These are phyloP conservation scores for Columba janthina DNA, from an alignment of 2,113 vertebrate species.

Conservation along the genomic window DNA sequence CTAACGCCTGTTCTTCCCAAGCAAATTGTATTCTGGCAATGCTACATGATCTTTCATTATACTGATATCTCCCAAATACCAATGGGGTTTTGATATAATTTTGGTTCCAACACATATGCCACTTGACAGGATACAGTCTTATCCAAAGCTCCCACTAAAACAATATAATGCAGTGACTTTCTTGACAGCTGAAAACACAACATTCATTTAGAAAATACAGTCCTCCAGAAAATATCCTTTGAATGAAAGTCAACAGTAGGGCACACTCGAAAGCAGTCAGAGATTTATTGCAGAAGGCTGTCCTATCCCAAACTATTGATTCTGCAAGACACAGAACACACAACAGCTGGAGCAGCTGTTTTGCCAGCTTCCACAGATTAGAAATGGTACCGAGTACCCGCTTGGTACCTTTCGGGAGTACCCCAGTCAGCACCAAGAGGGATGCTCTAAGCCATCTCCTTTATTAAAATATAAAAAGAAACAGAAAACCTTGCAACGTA, in stretches of 20 bases:
- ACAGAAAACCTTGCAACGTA: not conserved
- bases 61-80: not conserved
- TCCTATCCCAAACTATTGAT: not conserved
- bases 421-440: not conserved
- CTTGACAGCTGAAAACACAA: not conserved
- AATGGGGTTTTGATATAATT: not conserved
- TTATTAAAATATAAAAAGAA: not conserved
- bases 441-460: not conserved
- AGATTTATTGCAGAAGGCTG: not conserved
- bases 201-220: not conserved
- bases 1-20: not conserved
- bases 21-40: not conserved
- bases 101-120: not conserved
- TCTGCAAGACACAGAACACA: not conserved
- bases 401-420: not conserved
- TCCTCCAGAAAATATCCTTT: not conserved
- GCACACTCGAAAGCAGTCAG: not conserved
- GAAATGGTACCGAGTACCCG: not conserved
- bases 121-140: rapidly evolving
- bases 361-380: not conserved
- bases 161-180: not conserved
- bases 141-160: not conserved
- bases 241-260: not conserved
- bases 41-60: not conserved
- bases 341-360: not conserved